Percentiles rank a stretch among this genome's conserved stretches.
Evolutionary conservation across 2,888 invertebrate species (phyloP).

Genomic region (Netelia melanura): DNA sequence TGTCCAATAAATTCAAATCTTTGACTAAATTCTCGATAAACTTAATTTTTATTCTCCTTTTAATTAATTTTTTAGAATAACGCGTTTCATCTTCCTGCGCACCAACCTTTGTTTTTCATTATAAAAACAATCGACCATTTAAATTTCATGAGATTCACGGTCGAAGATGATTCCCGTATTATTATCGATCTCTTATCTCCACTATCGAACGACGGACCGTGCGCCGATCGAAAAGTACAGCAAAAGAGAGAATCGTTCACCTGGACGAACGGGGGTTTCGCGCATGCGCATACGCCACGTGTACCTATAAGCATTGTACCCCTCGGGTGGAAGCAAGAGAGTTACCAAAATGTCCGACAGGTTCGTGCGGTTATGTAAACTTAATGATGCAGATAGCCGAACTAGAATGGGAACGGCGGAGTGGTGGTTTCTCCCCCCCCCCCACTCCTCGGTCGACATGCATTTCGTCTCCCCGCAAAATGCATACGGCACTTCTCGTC

Average conservation of each 20-base stretch:
- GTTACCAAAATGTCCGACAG: constrained; percentile 81
- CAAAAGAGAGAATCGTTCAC: neutral
- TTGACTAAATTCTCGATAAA: too few species aligned
- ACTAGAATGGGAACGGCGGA: constrained; percentile 82
- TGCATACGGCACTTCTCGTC: constrained; percentile 64
- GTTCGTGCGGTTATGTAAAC: constrained; percentile 83
- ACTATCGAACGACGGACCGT: neutral
- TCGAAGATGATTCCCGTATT: constrained; percentile 7
- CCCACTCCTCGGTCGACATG: constrained; percentile 26
- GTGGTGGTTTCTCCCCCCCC: constrained; percentile 72
- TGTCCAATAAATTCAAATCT: too few species aligned
- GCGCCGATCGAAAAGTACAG: neutral
- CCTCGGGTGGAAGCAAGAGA: constrained; percentile 10
- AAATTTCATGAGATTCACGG: too few species aligned
- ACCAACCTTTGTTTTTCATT: too few species aligned
- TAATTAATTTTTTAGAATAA: too few species aligned
- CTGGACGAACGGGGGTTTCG: neutral
- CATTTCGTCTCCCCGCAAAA: constrained; percentile 61
- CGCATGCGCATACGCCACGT: neutral
- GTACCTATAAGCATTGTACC: neutral
- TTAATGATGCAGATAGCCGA: constrained; percentile 82
- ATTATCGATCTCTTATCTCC: constrained; percentile 30
- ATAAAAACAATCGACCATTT: too few species aligned
- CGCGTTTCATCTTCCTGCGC: too few species aligned
- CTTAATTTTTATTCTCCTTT: too few species aligned